Evolutionary conservation across 2,797 vertebrate species (phyloP).

Genomic region (Rhynchotus rufescens): DNA sequence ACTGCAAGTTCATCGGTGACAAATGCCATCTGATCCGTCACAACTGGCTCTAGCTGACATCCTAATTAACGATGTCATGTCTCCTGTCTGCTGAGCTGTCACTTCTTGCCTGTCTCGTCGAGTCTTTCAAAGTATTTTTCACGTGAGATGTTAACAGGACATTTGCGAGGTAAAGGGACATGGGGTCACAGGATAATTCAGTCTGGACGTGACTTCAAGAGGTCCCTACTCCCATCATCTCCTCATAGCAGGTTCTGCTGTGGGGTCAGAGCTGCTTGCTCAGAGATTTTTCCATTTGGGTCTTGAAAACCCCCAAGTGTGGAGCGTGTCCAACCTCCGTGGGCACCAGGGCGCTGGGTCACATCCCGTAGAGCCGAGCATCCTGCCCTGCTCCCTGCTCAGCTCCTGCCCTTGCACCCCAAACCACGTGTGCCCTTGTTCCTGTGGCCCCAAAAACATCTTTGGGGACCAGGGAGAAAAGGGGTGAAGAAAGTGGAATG

Average conservation of each 20-base stretch:
- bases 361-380: neutral
- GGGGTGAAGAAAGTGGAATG: neutral
- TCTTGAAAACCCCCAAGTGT: neutral
- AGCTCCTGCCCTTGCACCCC: neutral
- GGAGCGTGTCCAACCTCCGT: too few species aligned
- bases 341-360: too few species aligned
- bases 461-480: neutral
- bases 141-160: neutral
- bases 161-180: neutral
- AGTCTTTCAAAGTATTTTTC: neutral
- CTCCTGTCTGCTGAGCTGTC: neutral
- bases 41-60: neutral
- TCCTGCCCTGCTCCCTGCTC: neutral
- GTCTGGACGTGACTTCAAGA: neutral
- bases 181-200: neutral
- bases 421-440: neutral
- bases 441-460: neutral
- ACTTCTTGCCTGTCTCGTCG: neutral
- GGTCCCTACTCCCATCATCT: neutral
- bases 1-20: neutral
- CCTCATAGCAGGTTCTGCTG: neutral
- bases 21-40: neutral
- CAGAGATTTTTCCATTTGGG: neutral
- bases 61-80: accelerated
- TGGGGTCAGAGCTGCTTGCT: neutral